Evolutionary conservation across 2,888 invertebrate species (phyloP), one percentile per base, ranked within the genome.

Genomic region (Calameuta pallipes): DNA sequence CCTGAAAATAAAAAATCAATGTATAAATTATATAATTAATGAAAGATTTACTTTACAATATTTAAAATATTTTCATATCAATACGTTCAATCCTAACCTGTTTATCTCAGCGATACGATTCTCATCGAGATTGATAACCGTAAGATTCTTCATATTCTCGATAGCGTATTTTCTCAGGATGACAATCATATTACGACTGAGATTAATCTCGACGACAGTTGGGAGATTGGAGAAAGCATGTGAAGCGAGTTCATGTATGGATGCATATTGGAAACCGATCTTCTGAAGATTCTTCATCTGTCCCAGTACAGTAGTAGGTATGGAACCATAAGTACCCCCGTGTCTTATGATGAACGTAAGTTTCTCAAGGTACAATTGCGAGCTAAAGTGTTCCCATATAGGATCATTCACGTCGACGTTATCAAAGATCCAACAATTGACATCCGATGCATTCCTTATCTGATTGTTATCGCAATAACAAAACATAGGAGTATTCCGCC

Each of bases 351-450:
- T 94, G 88, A 97, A 95, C 87, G 94, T 95, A 85, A 97, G 93
- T 90, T 95, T 94, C 87, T 94, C 93, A 83, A 96, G 91, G 85
- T 94, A 93, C 75, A 94, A 94, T 90, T 97, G 96, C 56, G 95
- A 95, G 34, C 94, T 93, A 91, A 96, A 96, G 87, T 95, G 93
- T 82, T 94, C 94, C 96, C 97, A 97, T 85, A 95, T 93, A 81
- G 94, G 94, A 89, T 96, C 95, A 84, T 95, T 95, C 80, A 93
- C 93, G 11, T 94, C 93, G 87, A 95, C 93, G 70, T 94, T 93
- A 84, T 94, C 94, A 91, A 96, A 95, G 74, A 97, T 94, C 94
- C 95, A 95, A 90, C 97, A 97, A 91, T 95, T 96, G 74, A 95
- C 96, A 85, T 95, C 95, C 73, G 95, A 94, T 34, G 95, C 95